These are phyloP conservation scores for Ptyas mucosa DNA, from an alignment of 2,113 vertebrate species.

Conservation along the genomic window DNA sequence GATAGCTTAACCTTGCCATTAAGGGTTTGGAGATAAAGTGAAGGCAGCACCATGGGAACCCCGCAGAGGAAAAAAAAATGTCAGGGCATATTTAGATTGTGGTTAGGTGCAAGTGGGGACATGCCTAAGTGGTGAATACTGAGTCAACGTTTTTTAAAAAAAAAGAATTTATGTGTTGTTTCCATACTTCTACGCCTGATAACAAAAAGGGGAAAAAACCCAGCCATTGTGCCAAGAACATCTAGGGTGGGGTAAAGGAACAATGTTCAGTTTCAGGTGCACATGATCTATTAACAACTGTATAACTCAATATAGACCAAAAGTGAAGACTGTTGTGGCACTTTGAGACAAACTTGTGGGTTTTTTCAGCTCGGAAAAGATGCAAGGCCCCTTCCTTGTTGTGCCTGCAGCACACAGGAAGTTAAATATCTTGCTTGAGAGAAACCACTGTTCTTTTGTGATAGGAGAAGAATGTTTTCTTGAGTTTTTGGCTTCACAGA, in stretches of 20 bases:
- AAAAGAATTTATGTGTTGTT: neutral
- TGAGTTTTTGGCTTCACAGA: neutral
- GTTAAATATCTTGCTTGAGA: neutral
- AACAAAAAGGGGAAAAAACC: neutral
- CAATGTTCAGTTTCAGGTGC: neutral
- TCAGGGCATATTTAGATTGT: neutral
- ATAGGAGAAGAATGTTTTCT: neutral
- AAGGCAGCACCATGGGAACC: neutral
- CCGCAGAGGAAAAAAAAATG: neutral
- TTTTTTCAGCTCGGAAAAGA: neutral
- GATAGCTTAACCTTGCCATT: neutral
- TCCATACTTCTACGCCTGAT: neutral
- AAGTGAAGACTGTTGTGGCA: neutral
- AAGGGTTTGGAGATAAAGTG: neutral
- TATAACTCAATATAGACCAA: neutral
- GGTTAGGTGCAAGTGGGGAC: neutral
- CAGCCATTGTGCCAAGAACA: neutral
- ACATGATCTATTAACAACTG: neutral
- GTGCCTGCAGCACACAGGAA: neutral
- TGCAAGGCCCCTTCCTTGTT: neutral
- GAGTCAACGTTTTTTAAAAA: neutral
- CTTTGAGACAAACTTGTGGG: neutral
- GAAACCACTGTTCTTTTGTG: neutral
- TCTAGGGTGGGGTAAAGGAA: neutral
- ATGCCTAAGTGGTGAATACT: neutral